These are phyloP conservation scores for Aphidius gifuensis DNA, from an alignment of 1,140 invertebrate genomes.

Conservation along the genomic window DNA sequence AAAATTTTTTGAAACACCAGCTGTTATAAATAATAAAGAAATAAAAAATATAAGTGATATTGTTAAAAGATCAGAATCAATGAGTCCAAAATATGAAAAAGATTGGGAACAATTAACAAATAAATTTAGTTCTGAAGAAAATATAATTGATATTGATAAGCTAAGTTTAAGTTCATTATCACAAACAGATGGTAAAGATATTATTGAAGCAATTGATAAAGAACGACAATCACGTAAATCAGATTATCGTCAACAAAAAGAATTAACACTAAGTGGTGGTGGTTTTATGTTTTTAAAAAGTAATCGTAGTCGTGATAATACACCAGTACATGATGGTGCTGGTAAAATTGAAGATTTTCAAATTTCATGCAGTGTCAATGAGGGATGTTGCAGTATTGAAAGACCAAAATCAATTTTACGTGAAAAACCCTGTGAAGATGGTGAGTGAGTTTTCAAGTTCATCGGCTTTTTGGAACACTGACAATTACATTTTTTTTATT, in stretches of 20 bases:
- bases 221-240: constrained; percentile 44
- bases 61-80: constrained; percentile 47
- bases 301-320: constrained; percentile 57
- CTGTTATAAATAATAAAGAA: constrained; percentile 35
- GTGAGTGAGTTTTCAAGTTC: constrained; percentile 32
- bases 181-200: constrained; percentile 29
- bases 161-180: constrained; percentile 49
- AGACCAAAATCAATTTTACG: constrained; percentile 68
- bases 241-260: constrained; percentile 37
- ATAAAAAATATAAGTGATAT: constrained; percentile 42
- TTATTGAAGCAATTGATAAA: constrained; percentile 37
- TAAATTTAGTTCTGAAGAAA: constrained; percentile 45
- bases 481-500: background rate
- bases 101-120: constrained; percentile 49
- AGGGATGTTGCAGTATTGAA: constrained; percentile 41
- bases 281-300: constrained; percentile 72
- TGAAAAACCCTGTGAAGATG: constrained; percentile 62
- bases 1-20: constrained; percentile 46
- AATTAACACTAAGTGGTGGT: constrained; percentile 56
- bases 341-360: constrained; percentile 41
- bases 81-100: constrained; percentile 48
- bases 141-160: constrained; percentile 59
- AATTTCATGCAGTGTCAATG: constrained; percentile 16
- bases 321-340: constrained; percentile 39
- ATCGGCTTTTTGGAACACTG: background rate